Evolutionary conservation across 2,888 invertebrate genomes (phyloP), one percentile per base, ranked within the genome.

Genomic region (Dioctria rufipes): DNA sequence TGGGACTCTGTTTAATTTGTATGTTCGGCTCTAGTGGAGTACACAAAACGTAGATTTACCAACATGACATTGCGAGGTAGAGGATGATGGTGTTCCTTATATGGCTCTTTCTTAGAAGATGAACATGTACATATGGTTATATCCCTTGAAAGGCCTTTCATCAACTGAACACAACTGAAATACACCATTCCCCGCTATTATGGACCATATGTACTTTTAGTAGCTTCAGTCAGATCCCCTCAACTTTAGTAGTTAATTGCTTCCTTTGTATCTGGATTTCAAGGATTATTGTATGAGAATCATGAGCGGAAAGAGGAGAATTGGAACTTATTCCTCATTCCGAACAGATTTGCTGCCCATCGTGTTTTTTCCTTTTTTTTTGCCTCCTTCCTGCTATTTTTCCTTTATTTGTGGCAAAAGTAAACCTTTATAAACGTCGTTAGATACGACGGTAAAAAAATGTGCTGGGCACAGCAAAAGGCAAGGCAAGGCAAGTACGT

Each of bases 191-290:
- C 46, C 49, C 77, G 11, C 77, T 40, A 77, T 51, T 40, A 77
- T 49, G 63, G 46, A 46, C 60, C 77, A 77, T 49, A 58, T 63
- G 69, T 42, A 71, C 51, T 51, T 13, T 25, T 25, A 25, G 69
- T 9, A 71, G 39, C n/a, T 51, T n/a, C 37, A 25, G 25, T 2
- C 25, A 42, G 43, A 73, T 58, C 58, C 54, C 40, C 63, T 25
- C 25, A 63, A 63, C 77, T 61, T 63, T 46, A 46, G 40, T 39
- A 63, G 77, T 77, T 77, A 77, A 77, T 77, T 77, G 77, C 77
- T 77, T 77, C 77, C 77, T 77, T 77, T 77, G 77, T 77, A 49
- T 61, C 11, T 77, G 11, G 63, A n/a, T 77, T 77, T 77, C 77
- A 77, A 77, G 77, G 77, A 77, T 63, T 77, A 63, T 77, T 63